These are phyloP conservation scores for Cyanoramphus novaezelandiae DNA, from an alignment of 2,113 vertebrate genomes.

Conservation along the genomic window DNA sequence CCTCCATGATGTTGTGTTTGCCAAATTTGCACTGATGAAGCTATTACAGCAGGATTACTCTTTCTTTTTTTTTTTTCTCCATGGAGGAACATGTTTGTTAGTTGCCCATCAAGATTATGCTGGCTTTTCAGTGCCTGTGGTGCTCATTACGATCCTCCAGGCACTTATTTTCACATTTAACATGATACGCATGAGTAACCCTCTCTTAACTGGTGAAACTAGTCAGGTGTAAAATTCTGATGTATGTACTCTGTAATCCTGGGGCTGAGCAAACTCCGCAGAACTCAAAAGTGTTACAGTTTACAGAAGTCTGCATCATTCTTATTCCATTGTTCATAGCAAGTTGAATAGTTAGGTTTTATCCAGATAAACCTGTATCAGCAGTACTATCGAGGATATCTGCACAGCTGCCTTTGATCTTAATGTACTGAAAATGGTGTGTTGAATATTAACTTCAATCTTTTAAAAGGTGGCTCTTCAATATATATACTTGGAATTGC, in stretches of 20 bases:
- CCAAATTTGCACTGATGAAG: not conserved
- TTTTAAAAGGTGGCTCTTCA: not conserved
- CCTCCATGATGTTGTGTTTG: not conserved
- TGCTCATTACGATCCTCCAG: not conserved
- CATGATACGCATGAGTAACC: not conserved
- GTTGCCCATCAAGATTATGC: not conserved
- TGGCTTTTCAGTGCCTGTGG: not conserved
- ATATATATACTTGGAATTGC: not conserved
- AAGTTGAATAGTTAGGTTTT: not conserved
- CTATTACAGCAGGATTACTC: not conserved
- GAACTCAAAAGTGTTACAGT: accelerated
- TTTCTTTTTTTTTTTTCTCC: not conserved
- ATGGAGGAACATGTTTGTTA: not conserved
- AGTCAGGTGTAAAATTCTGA: not conserved
- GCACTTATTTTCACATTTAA: slow-evolving; percentile 16
- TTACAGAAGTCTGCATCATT: not conserved
- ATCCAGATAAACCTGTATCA: not conserved
- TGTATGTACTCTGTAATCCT: not conserved
- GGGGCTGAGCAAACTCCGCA: not conserved
- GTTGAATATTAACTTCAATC: not conserved
- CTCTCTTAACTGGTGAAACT: not conserved
- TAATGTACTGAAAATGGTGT: not conserved
- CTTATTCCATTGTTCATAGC: not conserved
- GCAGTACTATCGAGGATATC: not conserved
- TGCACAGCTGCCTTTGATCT: not conserved